Conservation (phyloP, 2,888 invertebrate species). For the Xestoiulus laeticollis region DNA sequence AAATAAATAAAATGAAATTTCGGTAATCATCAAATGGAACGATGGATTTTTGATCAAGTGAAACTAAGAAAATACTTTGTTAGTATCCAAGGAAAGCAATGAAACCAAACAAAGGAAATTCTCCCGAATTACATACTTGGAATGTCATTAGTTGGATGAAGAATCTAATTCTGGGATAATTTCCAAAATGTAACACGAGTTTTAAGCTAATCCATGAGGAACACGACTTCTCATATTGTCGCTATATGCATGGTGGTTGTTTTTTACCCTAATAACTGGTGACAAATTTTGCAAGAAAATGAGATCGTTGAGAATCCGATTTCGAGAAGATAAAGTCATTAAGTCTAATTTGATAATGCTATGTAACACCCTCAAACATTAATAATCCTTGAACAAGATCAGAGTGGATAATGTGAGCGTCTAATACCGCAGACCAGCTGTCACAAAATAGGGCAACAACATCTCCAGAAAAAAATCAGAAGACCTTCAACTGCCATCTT, state of each 20-base stretch:
- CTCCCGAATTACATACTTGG: no score
- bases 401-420: not conserved
- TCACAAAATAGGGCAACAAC: not conserved
- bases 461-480: not conserved
- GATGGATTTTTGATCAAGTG: no score
- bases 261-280: not conserved
- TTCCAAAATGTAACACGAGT: no score
- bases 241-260: not conserved
- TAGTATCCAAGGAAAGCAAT: no score
- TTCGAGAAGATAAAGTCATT: not conserved
- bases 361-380: not conserved
- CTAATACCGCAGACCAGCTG: not conserved
- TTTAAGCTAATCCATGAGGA: no score
- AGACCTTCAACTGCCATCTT: not conserved
- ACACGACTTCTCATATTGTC: not conserved
- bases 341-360: not conserved
- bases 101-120: no score
- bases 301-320: not conserved
- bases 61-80: no score
- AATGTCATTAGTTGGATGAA: no score
- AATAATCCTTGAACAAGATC: conserved; percentile 24
- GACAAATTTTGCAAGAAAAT: not conserved
- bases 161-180: no score
- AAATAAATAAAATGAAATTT: no score
- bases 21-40: no score